phyloP scores from a whole-genome alignment of 1,140 invertebrate species.

The Plutomurus gul region DNA sequence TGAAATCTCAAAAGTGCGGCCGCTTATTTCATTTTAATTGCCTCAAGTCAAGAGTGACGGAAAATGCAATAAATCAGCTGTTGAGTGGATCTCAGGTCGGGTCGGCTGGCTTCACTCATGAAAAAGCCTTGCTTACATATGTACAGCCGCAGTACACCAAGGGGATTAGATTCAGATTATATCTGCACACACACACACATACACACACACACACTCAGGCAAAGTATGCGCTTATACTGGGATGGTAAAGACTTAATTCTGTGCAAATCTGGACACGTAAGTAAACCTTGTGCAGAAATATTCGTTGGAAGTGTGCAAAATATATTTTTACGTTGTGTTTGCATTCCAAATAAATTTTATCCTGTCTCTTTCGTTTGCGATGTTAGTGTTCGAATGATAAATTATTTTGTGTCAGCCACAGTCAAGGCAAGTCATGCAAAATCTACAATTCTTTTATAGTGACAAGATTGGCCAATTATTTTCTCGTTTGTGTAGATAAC shows the following conservation, averaged over 20 bases:
- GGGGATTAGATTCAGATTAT: too few relatives aligned
- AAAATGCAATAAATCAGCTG: conserved; percentile 23
- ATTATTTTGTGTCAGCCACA: background rate
- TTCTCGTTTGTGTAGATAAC: too few relatives aligned
- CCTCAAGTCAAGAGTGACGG: conserved; percentile 24
- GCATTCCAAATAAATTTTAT: conserved; percentile 1
- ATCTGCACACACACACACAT: background rate
- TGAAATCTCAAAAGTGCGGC: conserved; percentile 28
- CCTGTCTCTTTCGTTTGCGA: background rate
- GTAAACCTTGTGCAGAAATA: background rate
- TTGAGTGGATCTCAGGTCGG: conserved; percentile 27
- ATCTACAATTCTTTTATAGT: background rate
- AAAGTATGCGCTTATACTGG: too few relatives aligned
- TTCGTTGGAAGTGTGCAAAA: background rate
- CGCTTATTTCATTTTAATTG: conserved; percentile 30
- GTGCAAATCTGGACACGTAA: background rate
- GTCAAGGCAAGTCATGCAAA: background rate
- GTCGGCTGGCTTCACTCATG: conserved; percentile 3
- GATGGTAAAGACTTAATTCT: conserved; percentile 7
- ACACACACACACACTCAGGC: too few relatives aligned
- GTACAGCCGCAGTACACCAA: background rate
- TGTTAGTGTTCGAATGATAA: background rate
- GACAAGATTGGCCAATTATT: too few relatives aligned
- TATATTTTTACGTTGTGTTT: background rate
- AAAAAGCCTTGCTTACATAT: background rate